Conservation (phyloP, 2,888 invertebrate genomes). For the Cephalotes varians region DNA sequence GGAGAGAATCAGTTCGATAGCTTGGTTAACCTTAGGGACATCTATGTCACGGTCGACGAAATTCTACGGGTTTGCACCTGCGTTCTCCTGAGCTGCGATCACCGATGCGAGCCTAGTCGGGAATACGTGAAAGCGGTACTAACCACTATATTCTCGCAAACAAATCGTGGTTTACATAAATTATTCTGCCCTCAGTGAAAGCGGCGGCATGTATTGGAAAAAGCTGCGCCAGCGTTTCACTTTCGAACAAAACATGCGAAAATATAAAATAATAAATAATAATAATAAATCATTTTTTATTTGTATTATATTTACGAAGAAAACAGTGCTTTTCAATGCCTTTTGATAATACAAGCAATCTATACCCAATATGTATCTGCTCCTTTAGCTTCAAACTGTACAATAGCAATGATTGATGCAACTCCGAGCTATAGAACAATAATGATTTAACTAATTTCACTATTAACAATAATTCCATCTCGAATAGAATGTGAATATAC, state of each 20-base stretch:
- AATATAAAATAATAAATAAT: too few relatives aligned
- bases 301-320: neutral
- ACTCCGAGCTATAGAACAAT: neutral
- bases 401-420: constrained; percentile 31
- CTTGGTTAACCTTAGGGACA: constrained; percentile 72
- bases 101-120: constrained; percentile 62
- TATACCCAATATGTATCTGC: neutral
- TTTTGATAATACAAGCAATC: neutral
- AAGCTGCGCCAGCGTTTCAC: neutral
- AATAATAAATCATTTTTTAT: too few relatives aligned
- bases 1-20: constrained; percentile 54
- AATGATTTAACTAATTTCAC: constrained; percentile 10
- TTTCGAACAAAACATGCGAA: neutral
- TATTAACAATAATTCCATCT: constrained; percentile 6
- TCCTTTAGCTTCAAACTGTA: neutral
- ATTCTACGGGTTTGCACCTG: constrained; percentile 73
- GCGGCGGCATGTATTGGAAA: constrained; percentile 17
- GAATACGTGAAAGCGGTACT: constrained; percentile 67
- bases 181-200: constrained; percentile 41
- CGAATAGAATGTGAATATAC: neutral
- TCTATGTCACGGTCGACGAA: constrained; percentile 69
- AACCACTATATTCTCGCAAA: constrained; percentile 61
- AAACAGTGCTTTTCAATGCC: neutral
- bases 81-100: constrained; percentile 66
- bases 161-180: constrained; percentile 64